Evolutionary conservation across 1,140 invertebrate genomes (phyloP), one percentile per base, ranked within the genome.

Genomic region (Thaumatotibia leucotreta): DNA sequence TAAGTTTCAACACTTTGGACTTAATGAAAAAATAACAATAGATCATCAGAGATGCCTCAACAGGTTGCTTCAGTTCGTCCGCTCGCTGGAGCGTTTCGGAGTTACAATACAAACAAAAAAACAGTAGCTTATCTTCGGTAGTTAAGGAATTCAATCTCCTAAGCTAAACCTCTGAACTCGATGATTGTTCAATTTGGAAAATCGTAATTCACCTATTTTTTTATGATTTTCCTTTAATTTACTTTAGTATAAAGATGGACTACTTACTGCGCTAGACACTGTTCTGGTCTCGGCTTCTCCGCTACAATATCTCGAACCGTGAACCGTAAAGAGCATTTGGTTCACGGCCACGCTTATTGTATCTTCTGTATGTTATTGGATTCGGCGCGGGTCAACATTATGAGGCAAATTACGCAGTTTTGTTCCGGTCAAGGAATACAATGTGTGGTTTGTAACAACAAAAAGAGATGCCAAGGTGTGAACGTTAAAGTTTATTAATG

Each of bases 11-110:
- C 73, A 80, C 61, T 6, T 24, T 35, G 24, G 24, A 45, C 52
- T 58, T 79, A 75, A 80, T 75, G 77, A 76, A 83, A 78, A 75
- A 79, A 77, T 79, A 85, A 85, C 84, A 87, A 87, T 87, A 77
- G 83, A 79, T 82, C 80, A 79, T 81, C 73, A 77, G 61, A 76
- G 62, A 78, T 80, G 75, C 72, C 65, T 69, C 70, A 74, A 77
- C 75, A 73, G 64, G 70, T 80, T 83, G 76, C 80, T 66, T 73
- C 79, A 86, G 73, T 74, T 74, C 64, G 73, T 67, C 52, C 73
- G 75, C 72, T 45, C 39, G 39, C 39, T 45, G 39, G 39, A 20
- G 39, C 39, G 39, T 45, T 17, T 45, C 39, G 14, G 39, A n/a
- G n/a, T n/a, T n/a, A n/a, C n/a, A 45, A n/a, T 20, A 64, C 73